These are phyloP conservation scores for Hypercompe scribonia DNA, from an alignment of 2,888 invertebrate species.

Conservation along the genomic window DNA sequence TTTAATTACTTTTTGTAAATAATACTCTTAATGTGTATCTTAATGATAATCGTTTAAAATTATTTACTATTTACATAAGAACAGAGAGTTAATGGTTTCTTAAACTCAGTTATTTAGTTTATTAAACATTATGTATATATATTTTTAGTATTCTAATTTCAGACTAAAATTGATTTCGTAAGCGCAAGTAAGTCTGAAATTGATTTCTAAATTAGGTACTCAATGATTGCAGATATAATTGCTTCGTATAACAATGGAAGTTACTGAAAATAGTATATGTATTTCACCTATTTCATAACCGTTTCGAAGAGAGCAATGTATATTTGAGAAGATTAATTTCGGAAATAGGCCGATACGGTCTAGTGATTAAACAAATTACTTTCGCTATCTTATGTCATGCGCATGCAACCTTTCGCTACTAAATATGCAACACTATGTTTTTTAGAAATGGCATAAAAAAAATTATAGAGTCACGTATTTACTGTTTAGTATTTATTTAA, in stretches of 20 bases:
- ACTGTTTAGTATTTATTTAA: not conserved
- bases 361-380: slow-evolving; percentile 57
- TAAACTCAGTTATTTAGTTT: not conserved
- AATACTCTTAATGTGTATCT: too few relatives aligned
- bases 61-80: not conserved
- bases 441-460: not conserved
- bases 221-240: not conserved
- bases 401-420: slow-evolving; percentile 31
- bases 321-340: slow-evolving; percentile 25
- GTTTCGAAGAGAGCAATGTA: slow-evolving; percentile 15
- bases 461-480: not conserved
- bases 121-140: not conserved
- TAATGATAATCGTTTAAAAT: not conserved
- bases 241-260: not conserved
- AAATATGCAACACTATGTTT: slow-evolving; percentile 28
- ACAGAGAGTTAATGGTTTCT: not conserved
- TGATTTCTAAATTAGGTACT: not conserved
- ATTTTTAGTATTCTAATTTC: not conserved
- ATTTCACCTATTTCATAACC: not conserved
- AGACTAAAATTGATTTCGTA: not conserved
- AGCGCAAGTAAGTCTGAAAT: not conserved
- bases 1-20: too few relatives aligned
- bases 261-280: not conserved
- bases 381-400: slow-evolving; percentile 48
- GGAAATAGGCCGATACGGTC: slow-evolving; percentile 42